Evolutionary conservation across 2,888 invertebrate species (phyloP), one percentile per base, ranked within the genome.

Genomic region (Cataglyphis rosenhaueri): DNA sequence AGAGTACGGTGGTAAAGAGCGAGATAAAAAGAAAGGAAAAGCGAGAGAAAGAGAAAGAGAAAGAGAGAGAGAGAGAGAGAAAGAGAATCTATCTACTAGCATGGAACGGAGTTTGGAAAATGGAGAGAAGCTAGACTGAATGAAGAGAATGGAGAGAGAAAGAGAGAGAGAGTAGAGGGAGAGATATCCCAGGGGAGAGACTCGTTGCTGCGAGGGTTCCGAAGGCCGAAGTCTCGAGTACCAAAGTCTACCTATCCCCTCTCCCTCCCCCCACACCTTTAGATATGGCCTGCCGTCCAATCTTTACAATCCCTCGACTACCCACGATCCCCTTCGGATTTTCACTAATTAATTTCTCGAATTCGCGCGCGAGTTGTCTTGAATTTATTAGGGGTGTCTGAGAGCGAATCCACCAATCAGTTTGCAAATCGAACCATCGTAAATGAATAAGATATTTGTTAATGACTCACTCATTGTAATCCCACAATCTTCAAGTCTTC

Each of bases 331-430:
- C 84, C 82, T 86, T 83, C 87, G 89, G 90, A 90, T 91, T 92
- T 92, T 91, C 91, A 88, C 89, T 92, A 92, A 92, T 92, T 92
- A 92, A 92, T 92, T 92, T 89, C 90, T 83, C 85, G 84, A 88
- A 90, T 83, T 85, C 81, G 86, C 85, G 88, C 87, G 88, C 84
- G 75, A 21, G 70, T 79, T 79, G 78, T 79, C 70, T 79, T 70
- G 78, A 79, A 86, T 88, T 88, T 87, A 84, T 86, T 68, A 78
- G 81, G 70, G 84, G 41, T 74, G 78, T 79, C 70, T 79, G 78
- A 79, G 78, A 59, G 78, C 78, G 59, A 79, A 70, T 79, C 48
- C 78, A 61, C 78, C 78, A 79, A 79, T 79, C 78, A 61, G 78
- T 79, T 79, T 79, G 59, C 70, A 79, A 79, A 79, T 79, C 78